Evolutionary conservation across 2,888 invertebrate species (phyloP).

Genomic region (Eurois occulta): DNA sequence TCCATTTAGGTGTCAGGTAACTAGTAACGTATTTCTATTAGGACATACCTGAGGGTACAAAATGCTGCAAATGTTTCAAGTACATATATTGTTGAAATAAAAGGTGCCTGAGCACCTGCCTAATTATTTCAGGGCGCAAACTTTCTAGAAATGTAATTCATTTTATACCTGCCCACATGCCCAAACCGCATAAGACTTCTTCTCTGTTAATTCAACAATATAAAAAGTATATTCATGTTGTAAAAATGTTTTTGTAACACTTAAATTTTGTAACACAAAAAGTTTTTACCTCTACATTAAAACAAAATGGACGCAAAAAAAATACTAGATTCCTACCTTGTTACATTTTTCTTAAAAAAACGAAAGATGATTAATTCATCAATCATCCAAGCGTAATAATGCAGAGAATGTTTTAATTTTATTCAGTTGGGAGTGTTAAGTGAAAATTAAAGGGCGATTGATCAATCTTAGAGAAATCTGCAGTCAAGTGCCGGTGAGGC

Average conservation of each 20-base stretch:
- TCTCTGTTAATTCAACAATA: neutral
- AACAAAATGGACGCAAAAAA: neutral
- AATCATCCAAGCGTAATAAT: constrained; percentile 45
- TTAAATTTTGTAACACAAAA: neutral
- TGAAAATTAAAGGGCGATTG: constrained; percentile 80
- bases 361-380: constrained; percentile 24
- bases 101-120: too few species aligned
- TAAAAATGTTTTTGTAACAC: neutral
- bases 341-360: neutral
- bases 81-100: neutral
- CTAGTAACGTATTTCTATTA: neutral
- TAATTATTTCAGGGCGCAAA: too few species aligned
- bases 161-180: too few species aligned
- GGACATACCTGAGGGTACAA: neutral
- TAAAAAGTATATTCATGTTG: neutral
- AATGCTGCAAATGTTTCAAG: constrained; percentile 2
- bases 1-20: neutral
- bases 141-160: neutral
- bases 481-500: constrained; percentile 76
- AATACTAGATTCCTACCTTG: neutral
- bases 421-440: constrained; percentile 60
- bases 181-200: neutral
- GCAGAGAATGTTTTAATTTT: constrained; percentile 33
- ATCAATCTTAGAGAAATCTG: constrained; percentile 80
- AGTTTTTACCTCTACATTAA: neutral